A percentile compares a stretch with the other conserved stretches of the same genome.
Conservation (phyloP, 2,797 vertebrate species). For the Anguilla pacifica region DNA sequence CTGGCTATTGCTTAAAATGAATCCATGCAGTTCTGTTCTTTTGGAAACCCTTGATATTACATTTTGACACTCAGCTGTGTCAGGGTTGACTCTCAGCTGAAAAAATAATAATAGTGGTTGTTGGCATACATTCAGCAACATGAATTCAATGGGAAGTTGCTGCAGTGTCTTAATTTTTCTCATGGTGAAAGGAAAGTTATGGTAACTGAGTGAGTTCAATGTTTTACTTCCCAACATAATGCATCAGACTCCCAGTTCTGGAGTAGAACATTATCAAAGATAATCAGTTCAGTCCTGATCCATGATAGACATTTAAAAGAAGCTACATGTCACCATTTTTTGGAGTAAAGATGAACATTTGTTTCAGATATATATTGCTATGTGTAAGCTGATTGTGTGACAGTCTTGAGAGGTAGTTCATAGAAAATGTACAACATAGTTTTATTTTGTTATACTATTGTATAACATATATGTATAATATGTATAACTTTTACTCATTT, state of each 20-base stretch:
- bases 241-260: conserved; percentile 26
- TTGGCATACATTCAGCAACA: neutral
- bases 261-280: conserved; percentile 48
- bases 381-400: neutral
- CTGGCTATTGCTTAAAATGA: neutral
- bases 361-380: neutral
- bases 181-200: neutral
- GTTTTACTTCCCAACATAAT: neutral
- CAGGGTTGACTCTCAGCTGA: neutral
- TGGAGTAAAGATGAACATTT: neutral
- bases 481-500: conserved; percentile 1
- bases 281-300: neutral
- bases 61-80: neutral
- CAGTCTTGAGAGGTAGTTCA: neutral
- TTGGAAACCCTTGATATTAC: neutral
- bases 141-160: neutral
- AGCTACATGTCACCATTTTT: neutral
- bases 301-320: neutral
- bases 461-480: too few species aligned
- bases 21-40: neutral
- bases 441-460: neutral
- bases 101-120: neutral
- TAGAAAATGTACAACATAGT: neutral
- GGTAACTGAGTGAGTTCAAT: conserved; percentile 5
- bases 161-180: neutral